Conservation (phyloP, 2,113 vertebrate genomes). For the Protobothrops mucrosquamatus region DNA sequence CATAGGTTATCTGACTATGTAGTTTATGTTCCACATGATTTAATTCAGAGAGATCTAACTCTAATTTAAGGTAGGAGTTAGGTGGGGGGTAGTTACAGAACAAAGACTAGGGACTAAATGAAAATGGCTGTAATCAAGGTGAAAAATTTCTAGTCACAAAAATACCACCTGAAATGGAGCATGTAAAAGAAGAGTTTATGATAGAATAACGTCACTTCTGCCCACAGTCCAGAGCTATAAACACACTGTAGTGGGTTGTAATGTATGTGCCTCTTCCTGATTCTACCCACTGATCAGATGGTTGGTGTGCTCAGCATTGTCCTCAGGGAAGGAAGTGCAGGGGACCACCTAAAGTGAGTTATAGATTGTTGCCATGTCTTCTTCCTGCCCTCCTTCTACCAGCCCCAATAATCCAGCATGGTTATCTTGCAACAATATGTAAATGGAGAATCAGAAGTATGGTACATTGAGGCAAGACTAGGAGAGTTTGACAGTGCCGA, state of each 20-base stretch:
- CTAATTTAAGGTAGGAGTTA: constrained; percentile 10
- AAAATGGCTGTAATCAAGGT: constrained; percentile 27
- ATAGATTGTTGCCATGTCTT: not conserved
- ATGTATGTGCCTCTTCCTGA: not conserved
- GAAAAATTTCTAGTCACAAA: constrained; percentile 39
- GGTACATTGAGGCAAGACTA: not conserved
- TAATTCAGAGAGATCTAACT: constrained; percentile 29
- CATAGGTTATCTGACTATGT: constrained; percentile 20
- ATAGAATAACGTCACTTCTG: constrained; percentile 30
- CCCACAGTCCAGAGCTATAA: not conserved
- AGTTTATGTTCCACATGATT: constrained; percentile 36
- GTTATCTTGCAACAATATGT: not conserved
- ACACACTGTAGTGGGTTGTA: too few relatives aligned
- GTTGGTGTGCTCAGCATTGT: not conserved
- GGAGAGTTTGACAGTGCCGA: not conserved
- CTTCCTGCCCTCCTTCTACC: not conserved
- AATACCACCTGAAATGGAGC: constrained; percentile 10
- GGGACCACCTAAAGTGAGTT: not conserved
- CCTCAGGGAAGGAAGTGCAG: not conserved
- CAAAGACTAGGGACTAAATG: constrained; percentile 1
- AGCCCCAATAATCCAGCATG: not conserved
- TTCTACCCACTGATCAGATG: not conserved
- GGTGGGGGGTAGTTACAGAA: constrained; percentile 19
- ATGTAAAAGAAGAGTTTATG: constrained; percentile 22
- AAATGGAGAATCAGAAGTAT: not conserved